These are phyloP conservation scores for Myodes glareolus DNA, from an alignment of 2,113 vertebrate species.

Conservation along the genomic window DNA sequence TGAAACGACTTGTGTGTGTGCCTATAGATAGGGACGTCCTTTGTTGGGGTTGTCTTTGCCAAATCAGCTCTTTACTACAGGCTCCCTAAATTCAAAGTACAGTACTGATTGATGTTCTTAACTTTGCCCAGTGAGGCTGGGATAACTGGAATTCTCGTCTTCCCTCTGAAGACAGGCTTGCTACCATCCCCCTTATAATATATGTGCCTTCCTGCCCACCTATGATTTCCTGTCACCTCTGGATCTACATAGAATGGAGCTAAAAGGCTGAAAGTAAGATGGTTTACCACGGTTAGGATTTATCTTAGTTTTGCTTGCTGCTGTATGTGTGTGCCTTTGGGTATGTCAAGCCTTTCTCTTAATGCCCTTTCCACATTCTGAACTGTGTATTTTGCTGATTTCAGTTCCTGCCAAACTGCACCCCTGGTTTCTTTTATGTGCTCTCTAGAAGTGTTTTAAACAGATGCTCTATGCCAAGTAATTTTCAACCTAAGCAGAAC, in stretches of 20 bases:
- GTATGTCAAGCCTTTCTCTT: constrained; percentile 33
- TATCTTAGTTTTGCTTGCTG: constrained; percentile 29
- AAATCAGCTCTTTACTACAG: constrained; percentile 5
- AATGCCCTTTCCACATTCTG: constrained; percentile 21
- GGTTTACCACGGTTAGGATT: not conserved
- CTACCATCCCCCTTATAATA: not conserved
- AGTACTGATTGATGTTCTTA: not conserved
- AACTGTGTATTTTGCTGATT: constrained; percentile 44
- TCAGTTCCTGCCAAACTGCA: not conserved
- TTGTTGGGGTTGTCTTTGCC: constrained; percentile 30
- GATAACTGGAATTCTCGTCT: not conserved
- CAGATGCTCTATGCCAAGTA: not conserved
- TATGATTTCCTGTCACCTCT: not conserved
- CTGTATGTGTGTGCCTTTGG: not conserved
- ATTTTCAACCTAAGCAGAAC: constrained; percentile 38
- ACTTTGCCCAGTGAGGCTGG: not conserved
- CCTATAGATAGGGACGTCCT: not conserved
- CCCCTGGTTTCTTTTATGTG: constrained; percentile 24
- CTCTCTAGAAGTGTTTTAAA: constrained; percentile 54
- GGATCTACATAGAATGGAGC: not conserved
- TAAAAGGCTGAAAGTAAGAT: constrained; percentile 20
- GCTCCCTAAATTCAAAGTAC: constrained; percentile 27
- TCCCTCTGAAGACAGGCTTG: not conserved
- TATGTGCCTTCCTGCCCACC: not conserved
- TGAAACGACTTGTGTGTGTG: not conserved